phyloP scores from a whole-genome alignment of 2,113 vertebrate species.

The Uria aalge region DNA sequence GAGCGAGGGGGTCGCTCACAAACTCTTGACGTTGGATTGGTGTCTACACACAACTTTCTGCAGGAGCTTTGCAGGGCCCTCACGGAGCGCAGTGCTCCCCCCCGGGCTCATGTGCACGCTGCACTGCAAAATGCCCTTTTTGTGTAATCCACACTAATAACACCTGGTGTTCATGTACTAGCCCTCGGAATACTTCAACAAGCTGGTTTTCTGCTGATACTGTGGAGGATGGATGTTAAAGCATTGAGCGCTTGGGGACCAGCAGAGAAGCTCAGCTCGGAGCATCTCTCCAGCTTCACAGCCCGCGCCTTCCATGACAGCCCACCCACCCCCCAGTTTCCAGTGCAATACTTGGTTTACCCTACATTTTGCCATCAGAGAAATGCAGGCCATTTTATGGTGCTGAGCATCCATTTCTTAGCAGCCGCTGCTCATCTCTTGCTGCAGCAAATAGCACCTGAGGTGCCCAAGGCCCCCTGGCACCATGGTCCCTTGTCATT shows the following conservation, averaged over 20 bases:
- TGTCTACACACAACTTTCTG: background rate
- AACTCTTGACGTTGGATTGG: background rate
- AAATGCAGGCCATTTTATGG: background rate
- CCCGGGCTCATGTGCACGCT: rapidly evolving
- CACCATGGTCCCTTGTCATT: background rate
- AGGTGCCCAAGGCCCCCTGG: background rate
- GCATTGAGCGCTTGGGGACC: background rate
- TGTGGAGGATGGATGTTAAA: background rate
- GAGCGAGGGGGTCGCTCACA: background rate
- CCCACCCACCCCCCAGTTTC: background rate
- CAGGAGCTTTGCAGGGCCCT: background rate
- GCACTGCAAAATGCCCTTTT: background rate
- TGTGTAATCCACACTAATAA: background rate
- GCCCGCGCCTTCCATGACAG: background rate
- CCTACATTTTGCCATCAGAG: background rate
- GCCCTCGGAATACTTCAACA: background rate
- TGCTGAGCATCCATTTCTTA: background rate
- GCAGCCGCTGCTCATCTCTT: background rate
- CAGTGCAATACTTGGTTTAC: background rate
- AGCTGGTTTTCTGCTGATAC: background rate
- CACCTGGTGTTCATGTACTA: background rate
- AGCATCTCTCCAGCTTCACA: background rate
- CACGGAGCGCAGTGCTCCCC: background rate
- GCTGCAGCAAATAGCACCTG: background rate
- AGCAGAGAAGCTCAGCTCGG: background rate